These are phyloP conservation scores for Mastomys natalensis DNA, from an alignment of 2,113 vertebrate species.

Conservation along the genomic window DNA sequence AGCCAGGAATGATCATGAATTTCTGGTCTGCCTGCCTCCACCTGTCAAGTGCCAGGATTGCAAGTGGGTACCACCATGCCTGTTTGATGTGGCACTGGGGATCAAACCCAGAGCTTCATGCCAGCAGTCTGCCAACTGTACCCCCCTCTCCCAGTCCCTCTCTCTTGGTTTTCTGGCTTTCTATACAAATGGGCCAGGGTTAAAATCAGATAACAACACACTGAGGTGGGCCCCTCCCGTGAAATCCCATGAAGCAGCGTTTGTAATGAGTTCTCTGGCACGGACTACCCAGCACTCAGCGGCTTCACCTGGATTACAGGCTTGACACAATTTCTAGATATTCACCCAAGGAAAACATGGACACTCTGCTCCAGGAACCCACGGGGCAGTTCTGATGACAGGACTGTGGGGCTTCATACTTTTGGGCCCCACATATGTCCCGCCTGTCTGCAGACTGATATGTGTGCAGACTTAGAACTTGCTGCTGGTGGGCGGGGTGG, in stretches of 20 bases:
- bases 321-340: conserved; percentile 27
- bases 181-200: neutral
- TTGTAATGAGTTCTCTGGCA: neutral
- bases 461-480: neutral
- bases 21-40: neutral
- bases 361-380: too few relatives aligned
- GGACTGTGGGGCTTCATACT: neutral
- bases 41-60: neutral
- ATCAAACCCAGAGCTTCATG: neutral
- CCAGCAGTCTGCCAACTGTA: neutral
- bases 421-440: neutral
- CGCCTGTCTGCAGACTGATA: neutral
- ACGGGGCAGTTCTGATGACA: neutral
- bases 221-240: neutral
- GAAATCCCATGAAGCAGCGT: neutral
- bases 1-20: neutral
- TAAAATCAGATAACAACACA: conserved; percentile 43
- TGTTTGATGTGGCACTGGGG: neutral
- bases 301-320: conserved; percentile 16
- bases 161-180: conserved; percentile 17
- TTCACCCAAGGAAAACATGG: conserved; percentile 40
- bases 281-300: neutral
- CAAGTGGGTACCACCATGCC: neutral
- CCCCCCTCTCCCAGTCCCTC: too few relatives aligned
- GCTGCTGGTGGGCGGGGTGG: neutral